Evolutionary conservation across 2,797 vertebrate genomes (phyloP).

Genomic region (Distichodus sexfasciatus): DNA sequence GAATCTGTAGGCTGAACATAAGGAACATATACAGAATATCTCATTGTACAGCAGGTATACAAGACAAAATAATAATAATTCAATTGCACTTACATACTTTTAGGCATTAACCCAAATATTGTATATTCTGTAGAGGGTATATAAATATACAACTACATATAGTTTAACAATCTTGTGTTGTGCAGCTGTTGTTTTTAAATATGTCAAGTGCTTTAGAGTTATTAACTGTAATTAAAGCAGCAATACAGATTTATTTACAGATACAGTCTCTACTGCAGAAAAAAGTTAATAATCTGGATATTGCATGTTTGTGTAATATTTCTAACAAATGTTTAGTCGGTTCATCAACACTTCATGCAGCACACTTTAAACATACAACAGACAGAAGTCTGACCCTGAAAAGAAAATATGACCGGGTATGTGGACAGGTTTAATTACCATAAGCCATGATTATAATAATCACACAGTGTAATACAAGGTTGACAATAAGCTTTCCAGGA

Average conservation of each 20-base stretch:
- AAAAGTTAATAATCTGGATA: too few relatives aligned
- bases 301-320: too few relatives aligned
- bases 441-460: constrained; percentile 44
- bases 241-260: too few relatives aligned
- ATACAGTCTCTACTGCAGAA: too few relatives aligned
- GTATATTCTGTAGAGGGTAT: too few relatives aligned
- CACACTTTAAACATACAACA: neutral
- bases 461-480: constrained; percentile 38
- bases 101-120: neutral
- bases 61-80: neutral
- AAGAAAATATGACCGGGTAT: constrained; percentile 4
- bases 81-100: constrained; percentile 7
- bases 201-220: too few relatives aligned
- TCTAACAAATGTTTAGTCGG: neutral
- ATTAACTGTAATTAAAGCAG: too few relatives aligned
- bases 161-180: too few relatives aligned
- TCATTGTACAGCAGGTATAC: neutral
- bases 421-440: constrained; percentile 16
- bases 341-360: neutral
- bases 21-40: neutral
- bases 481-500: constrained; percentile 13
- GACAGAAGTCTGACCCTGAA: constrained; percentile 4
- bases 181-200: too few relatives aligned
- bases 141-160: too few relatives aligned
- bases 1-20: neutral